Conservation (phyloP, 2,888 invertebrate genomes). For the Diarsia brunnea region DNA sequence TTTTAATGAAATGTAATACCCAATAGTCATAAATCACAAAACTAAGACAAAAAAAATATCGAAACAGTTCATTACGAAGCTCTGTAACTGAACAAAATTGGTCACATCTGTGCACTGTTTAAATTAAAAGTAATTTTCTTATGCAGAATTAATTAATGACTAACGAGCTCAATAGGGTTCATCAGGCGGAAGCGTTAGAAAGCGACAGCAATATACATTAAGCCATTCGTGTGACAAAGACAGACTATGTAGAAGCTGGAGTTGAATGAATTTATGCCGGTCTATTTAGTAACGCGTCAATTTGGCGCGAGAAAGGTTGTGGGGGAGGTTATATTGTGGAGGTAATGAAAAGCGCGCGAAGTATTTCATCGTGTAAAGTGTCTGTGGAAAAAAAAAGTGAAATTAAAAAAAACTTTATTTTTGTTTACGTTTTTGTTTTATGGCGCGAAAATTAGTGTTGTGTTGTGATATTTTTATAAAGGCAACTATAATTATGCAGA, state of each 20-base stretch:
- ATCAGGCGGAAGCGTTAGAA: conserved; percentile 88
- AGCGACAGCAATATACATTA: conserved; percentile 69
- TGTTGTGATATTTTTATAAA: conserved; percentile 47
- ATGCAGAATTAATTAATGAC: conserved; percentile 91
- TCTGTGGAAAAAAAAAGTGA: conserved; percentile 57
- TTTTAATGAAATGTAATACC: conserved; percentile 3
- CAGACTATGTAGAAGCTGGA: conserved; percentile 78
- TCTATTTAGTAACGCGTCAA: conserved; percentile 90
- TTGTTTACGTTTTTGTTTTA: neutral
- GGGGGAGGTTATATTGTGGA: conserved; percentile 68
- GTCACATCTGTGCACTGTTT: conserved; percentile 88
- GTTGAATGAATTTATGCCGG: conserved; percentile 90
- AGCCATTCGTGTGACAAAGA: conserved; percentile 72
- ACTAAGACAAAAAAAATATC: conserved; percentile 29
- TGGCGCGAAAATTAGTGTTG: conserved; percentile 35
- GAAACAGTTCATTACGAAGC: conserved; percentile 59
- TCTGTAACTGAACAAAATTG: conserved; percentile 69
- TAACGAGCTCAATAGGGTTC: conserved; percentile 91
- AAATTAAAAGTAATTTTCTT: conserved; percentile 91
- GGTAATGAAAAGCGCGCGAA: conserved; percentile 82
- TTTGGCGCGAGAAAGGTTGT: conserved; percentile 89
- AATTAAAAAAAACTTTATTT: conserved; percentile 22
- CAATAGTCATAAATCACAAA: conserved; percentile 51
- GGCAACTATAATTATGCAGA: conserved; percentile 34
- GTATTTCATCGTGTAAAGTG: conserved; percentile 66